A percentile compares a stretch with the other conserved stretches of the same genome.
Conservation (phyloP, 2,797 vertebrate genomes). For the Myotis vivesi region DNA sequence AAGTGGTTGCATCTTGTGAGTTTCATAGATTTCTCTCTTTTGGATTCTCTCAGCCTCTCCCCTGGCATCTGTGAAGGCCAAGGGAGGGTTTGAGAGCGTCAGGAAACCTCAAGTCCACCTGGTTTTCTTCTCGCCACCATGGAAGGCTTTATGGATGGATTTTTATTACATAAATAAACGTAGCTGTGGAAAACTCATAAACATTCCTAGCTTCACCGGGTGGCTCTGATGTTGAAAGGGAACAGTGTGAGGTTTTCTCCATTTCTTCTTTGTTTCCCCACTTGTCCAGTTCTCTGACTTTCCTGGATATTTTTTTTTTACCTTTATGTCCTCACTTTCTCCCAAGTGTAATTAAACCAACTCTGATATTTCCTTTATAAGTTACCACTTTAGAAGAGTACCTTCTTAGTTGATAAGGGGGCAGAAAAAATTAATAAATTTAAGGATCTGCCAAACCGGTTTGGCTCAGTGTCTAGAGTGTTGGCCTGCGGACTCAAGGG, state of each 20-base stretch:
- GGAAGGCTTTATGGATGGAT: background rate
- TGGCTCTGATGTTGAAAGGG: background rate
- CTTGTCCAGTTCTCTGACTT: constrained; percentile 36
- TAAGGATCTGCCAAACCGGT: too few relatives aligned
- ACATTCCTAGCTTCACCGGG: background rate
- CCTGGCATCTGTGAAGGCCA: background rate
- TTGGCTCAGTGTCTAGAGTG: too few relatives aligned
- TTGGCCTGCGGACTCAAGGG: too few relatives aligned
- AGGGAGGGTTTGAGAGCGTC: background rate
- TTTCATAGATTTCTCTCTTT: background rate
- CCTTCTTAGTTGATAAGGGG: constrained; percentile 18
- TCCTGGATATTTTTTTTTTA: background rate
- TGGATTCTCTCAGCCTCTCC: background rate
- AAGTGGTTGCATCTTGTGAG: background rate
- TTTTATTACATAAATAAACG: constrained; percentile 51
- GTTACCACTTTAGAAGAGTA: background rate
- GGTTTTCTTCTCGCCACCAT: background rate
- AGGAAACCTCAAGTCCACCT: background rate
- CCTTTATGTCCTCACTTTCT: background rate
- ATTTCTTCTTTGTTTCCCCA: constrained; percentile 28
- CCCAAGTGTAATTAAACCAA: constrained; percentile 16
- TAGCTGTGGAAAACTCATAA: constrained; percentile 33
- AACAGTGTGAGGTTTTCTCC: background rate
- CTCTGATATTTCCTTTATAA: constrained; percentile 9
- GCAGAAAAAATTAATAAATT: background rate